Conservation (phyloP, 2,888 invertebrate genomes). For the Ophion ventricosus region DNA sequence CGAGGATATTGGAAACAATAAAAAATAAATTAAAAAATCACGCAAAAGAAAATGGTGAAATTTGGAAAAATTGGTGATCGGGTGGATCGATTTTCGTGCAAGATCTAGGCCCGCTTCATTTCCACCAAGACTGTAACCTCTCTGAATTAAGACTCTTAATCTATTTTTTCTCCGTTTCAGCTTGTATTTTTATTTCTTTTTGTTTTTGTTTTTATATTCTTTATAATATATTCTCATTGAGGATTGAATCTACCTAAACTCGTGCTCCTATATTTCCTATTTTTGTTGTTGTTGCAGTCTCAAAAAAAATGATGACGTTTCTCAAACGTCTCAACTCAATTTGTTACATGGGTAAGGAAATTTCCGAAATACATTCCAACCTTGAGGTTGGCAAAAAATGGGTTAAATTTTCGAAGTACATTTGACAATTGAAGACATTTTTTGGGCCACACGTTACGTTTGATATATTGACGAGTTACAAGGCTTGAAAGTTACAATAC, state of each 20-base stretch:
- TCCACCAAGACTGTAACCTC: constrained; percentile 13
- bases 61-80: constrained; percentile 35
- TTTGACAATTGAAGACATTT: background rate
- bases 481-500: background rate
- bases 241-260: background rate
- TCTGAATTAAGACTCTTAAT: constrained; percentile 9
- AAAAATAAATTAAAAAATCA: constrained; percentile 13
- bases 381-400: background rate
- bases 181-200: background rate
- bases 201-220: background rate
- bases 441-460: background rate
- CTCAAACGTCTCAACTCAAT: background rate
- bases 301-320: background rate
- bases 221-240: background rate
- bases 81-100: constrained; percentile 48
- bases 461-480: background rate
- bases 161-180: constrained; percentile 26
- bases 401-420: background rate
- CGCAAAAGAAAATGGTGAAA: constrained; percentile 17
- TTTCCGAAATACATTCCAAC: background rate
- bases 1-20: constrained; percentile 16
- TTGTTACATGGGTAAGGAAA: background rate
- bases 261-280: background rate
- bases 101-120: constrained; percentile 50
- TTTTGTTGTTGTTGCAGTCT: background rate